Percentiles rank a stretch among this genome's conserved stretches.
Conservation (phyloP, 2,797 vertebrate species). For the Notamacropus eugenii region DNA sequence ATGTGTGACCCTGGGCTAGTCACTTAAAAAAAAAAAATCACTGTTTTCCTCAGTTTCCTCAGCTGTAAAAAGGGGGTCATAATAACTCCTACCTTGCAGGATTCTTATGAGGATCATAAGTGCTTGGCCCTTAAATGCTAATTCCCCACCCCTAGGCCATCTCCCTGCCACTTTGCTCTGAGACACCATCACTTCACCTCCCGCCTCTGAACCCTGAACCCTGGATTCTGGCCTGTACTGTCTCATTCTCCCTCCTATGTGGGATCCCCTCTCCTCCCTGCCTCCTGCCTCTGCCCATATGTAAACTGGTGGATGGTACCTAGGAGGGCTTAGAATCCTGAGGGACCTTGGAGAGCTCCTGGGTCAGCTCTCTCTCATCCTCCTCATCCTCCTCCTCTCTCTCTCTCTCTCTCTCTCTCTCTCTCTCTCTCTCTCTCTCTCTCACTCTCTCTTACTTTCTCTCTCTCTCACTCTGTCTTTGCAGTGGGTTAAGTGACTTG, state of each 20-base stretch:
- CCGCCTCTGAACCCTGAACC: background rate
- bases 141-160: background rate
- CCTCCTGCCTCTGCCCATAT: too few species aligned
- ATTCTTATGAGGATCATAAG: too few species aligned
- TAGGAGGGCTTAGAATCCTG: background rate
- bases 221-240: background rate
- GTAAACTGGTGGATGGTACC: too few species aligned
- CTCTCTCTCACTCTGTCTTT: too few species aligned
- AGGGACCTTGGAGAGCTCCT: background rate
- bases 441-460: too few species aligned
- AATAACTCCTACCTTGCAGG: background rate
- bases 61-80: background rate
- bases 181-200: background rate
- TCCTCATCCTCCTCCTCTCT: rapidly evolving
- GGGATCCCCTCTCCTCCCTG: too few species aligned
- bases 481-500: too few species aligned
- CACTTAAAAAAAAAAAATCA: too few species aligned
- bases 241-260: too few species aligned
- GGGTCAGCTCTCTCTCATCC: too few species aligned
- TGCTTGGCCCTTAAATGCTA: too few species aligned
- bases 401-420: rapidly evolving
- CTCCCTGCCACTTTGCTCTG: background rate
- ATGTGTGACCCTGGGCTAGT: background rate
- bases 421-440: too few species aligned
- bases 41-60: background rate